phyloP scores from a whole-genome alignment of 2,888 invertebrate genomes.

The Ophion ellenae region DNA sequence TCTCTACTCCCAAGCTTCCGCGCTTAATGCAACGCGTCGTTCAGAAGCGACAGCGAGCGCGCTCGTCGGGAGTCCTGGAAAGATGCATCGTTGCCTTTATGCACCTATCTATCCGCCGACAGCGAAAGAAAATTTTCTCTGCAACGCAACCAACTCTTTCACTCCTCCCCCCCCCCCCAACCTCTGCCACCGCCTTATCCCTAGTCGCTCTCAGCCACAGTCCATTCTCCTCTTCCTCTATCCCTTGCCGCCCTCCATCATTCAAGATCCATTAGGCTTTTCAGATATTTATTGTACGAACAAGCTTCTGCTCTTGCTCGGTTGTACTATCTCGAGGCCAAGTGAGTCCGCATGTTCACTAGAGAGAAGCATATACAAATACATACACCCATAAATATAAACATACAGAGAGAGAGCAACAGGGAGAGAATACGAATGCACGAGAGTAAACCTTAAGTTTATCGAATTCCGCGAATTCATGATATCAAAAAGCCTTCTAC shows the following conservation, averaged over 20 bases:
- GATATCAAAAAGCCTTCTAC: constrained; percentile 60
- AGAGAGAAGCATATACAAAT: constrained; percentile 38
- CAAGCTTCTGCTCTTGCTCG: constrained; percentile 39
- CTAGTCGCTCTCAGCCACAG: too few species aligned
- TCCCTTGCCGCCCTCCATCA: not conserved
- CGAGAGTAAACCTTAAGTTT: constrained; percentile 62
- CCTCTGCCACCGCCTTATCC: not conserved
- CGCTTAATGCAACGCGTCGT: constrained; percentile 26
- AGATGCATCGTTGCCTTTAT: constrained; percentile 73
- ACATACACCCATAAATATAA: too few species aligned
- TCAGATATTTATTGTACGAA: constrained; percentile 76
- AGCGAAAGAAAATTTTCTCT: constrained; percentile 34
- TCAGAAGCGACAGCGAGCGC: constrained; percentile 63
- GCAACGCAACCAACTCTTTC: not conserved
- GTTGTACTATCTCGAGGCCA: constrained; percentile 47
- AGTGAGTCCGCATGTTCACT: constrained; percentile 44
- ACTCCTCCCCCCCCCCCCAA: constrained; percentile 46
- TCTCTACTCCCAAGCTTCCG: constrained; percentile 32
- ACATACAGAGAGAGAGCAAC: too few species aligned
- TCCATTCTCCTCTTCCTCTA: not conserved
- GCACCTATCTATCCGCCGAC: constrained; percentile 49
- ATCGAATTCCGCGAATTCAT: constrained; percentile 72
- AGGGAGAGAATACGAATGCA: constrained; percentile 27
- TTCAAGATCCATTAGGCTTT: constrained; percentile 80
- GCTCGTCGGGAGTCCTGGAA: constrained; percentile 46